Evolutionary conservation across 23 tunicate species (phyloP), one percentile per base, ranked within the genome.

Genomic region (Styela clava): DNA sequence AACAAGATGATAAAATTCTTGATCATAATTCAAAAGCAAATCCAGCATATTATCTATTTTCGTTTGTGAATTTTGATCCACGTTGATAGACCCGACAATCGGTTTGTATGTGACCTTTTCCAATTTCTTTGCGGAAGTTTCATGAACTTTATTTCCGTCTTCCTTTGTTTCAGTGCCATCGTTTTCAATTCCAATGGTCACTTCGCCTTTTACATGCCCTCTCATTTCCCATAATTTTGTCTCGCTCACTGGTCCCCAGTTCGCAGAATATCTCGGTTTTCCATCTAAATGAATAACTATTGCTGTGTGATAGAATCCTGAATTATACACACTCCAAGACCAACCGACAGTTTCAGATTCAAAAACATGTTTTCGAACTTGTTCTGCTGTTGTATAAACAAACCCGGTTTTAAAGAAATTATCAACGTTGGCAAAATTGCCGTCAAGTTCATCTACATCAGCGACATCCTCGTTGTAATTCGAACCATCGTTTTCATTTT

Each of bases 141-240:
- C 56, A n/a, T n/a, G n/a, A 12, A 12, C 7, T 44, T 44, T 7
- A 44, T 44, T 44, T 5, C 56, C 56, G 12, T 44, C 56, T 18
- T 71, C 35, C 3, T 35, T 71, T 34, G 34, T 71, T 21, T 30
- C 37, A 7, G 18, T 20, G 77, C 32, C 16, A 29, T 18, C 16
- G 35, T 29, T 71, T 71, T 71, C 77, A 5, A 30, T 35, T 18
- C 77, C 77, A 32, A 28, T 28, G 23, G 77, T 71, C 3, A 71
- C 34, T 71, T 71, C 77, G 35, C 77, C 77, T 71, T 71, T 32
- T 5, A 71, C 77, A 30, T 71, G 35, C 7, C 77, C 35, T 3
- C 27, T 5, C 23, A 71, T 33, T 32, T 71, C 35, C 32, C 32
- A 71, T 5, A 34, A 19, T 33, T 71, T 28, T 26, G 77, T 71